phyloP scores from a whole-genome alignment of 2,888 invertebrate genomes.

The Acleris sparsana region DNA sequence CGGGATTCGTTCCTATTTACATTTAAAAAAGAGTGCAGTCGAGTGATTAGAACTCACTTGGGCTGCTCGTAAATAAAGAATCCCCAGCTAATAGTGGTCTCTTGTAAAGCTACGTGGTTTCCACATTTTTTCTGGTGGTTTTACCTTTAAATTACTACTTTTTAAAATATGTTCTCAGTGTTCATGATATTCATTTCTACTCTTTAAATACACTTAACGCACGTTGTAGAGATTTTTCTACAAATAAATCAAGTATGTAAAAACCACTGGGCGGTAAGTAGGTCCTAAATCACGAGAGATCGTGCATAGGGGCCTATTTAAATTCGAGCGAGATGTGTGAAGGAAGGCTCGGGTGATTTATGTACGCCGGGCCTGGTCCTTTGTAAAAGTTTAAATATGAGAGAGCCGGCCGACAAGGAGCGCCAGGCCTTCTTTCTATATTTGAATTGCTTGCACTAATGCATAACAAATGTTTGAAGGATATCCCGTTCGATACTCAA shows the following conservation, averaged over 20 bases:
- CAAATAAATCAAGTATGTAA: slow-evolving; percentile 46
- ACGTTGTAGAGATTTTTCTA: slow-evolving; percentile 2
- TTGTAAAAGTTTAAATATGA: slow-evolving; percentile 78
- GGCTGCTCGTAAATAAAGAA: slow-evolving; percentile 21
- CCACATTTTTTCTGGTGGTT: neutral
- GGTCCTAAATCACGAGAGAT: slow-evolving; percentile 69
- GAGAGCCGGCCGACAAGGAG: slow-evolving; percentile 44
- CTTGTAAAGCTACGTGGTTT: slow-evolving; percentile 7
- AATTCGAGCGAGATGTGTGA: slow-evolving; percentile 75
- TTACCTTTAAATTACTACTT: no score
- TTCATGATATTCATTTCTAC: no score
- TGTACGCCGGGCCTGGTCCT: slow-evolving; percentile 60
- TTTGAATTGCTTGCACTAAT: slow-evolving; percentile 40
- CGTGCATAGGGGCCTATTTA: slow-evolving; percentile 72
- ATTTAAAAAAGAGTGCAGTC: slow-evolving; percentile 40
- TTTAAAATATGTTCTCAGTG: no score
- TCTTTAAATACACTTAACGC: neutral
- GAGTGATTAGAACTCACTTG: slow-evolving; percentile 39
- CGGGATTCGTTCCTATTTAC: slow-evolving; percentile 41
- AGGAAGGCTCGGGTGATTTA: slow-evolving; percentile 74
- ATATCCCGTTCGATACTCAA: neutral
- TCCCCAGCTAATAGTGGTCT: slow-evolving; percentile 13
- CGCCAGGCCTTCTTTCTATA: slow-evolving; percentile 38
- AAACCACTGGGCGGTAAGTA: slow-evolving; percentile 56
- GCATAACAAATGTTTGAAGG: neutral